Conservation (phyloP, 2,797 vertebrate species). For the Cossypha heuglini region DNA sequence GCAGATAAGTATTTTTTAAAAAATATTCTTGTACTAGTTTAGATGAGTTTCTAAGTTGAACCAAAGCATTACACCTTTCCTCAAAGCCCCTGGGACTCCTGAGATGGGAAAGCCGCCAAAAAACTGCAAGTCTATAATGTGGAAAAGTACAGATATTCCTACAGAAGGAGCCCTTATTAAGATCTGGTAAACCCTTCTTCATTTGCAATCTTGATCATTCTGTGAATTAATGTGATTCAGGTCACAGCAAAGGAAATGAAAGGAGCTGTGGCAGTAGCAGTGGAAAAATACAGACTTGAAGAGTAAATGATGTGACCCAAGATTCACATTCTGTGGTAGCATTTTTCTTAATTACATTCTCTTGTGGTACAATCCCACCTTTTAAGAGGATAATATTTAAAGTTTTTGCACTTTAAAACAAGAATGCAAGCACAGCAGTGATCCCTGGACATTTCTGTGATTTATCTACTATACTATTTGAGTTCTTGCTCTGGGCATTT, state of each 20-base stretch:
- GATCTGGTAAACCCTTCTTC: background rate
- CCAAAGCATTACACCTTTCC: background rate
- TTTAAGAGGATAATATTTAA: background rate
- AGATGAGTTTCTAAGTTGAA: background rate
- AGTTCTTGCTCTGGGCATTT: background rate
- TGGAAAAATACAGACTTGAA: background rate
- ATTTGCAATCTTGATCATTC: background rate
- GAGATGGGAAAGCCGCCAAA: background rate
- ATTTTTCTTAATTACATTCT: background rate
- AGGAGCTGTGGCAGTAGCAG: background rate
- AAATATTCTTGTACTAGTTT: background rate
- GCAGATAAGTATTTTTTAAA: background rate
- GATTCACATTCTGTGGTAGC: background rate
- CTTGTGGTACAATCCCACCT: background rate
- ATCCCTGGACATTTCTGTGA: background rate
- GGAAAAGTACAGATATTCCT: background rate
- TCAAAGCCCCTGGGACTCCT: background rate
- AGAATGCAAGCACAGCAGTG: background rate
- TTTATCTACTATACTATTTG: background rate
- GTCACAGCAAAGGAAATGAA: background rate
- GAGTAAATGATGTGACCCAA: background rate
- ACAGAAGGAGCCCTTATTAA: background rate
- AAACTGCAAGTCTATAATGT: background rate
- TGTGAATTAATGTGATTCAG: background rate
- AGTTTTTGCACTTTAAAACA: background rate